These are phyloP conservation scores for Elanoides forficatus DNA, from an alignment of 2,113 vertebrate genomes.

Conservation along the genomic window DNA sequence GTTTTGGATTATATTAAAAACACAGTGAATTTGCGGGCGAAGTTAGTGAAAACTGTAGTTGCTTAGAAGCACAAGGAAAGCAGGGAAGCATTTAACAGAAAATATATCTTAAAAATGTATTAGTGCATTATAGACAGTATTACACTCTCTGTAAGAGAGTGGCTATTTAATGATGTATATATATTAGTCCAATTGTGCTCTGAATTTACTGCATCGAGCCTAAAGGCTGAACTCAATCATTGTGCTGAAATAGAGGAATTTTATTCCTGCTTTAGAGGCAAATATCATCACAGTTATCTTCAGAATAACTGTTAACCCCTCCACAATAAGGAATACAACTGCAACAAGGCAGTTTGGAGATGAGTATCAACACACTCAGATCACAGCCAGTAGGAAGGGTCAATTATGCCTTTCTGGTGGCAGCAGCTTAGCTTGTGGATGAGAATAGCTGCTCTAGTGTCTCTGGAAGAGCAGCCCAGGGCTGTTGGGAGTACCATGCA, in stretches of 20 bases:
- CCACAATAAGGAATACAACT: background rate
- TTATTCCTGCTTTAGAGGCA: background rate
- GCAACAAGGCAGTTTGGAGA: background rate
- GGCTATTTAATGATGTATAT: background rate
- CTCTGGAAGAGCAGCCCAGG: background rate
- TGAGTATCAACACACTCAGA: background rate
- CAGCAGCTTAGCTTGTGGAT: background rate
- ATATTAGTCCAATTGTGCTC: background rate
- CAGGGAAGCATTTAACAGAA: background rate
- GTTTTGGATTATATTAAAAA: background rate
- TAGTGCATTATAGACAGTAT: background rate
- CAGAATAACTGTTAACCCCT: background rate
- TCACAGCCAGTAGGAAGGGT: background rate
- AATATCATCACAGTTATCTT: background rate
- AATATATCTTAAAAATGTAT: background rate
- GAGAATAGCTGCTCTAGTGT: background rate
- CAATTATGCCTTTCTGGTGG: background rate
- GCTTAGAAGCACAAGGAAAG: background rate
- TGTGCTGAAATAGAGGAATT: background rate
- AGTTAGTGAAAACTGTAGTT: background rate
- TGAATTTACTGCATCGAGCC: background rate
- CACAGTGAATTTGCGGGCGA: background rate
- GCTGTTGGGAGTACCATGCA: background rate
- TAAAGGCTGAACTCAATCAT: background rate
- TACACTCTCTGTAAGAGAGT: background rate